Base-by-base conservation (phyloP, 2,113 vertebrate species). In the Rissa tridactyla region DNA sequence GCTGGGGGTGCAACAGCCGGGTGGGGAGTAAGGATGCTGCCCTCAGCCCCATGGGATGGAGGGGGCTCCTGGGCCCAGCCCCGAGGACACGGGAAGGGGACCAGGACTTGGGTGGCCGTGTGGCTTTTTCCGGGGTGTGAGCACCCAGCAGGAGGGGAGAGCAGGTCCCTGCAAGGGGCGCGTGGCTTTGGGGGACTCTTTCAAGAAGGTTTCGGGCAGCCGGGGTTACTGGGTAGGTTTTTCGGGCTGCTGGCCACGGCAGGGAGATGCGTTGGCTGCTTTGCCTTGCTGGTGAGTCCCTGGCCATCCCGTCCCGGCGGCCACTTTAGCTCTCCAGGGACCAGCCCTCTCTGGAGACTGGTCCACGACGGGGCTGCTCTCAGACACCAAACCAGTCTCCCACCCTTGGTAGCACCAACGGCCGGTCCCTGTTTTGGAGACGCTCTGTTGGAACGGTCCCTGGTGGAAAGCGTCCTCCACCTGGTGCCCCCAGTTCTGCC, bases 21-120 rank as follows among this genome's bases (percentile, higher is more conserved):
- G 7, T 0, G 0, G 51, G 65, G 64, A 6, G 22, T 38, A 11
- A 13, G 0, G 18, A 26, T 23, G 32, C 52, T 16, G 4, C n/a
- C 44, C 66, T 30, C 62, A 36, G 27, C 54, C 30, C 44, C 0
- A 0, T 0, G 3, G 15, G 9, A 5, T 29, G 21, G 47, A 19
- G 46, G 18, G 7, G 25, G 8, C 40, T 81, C 9, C 0, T 17
- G 6, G 49, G 51, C 26, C 60, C 23, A 19, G 42, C 25, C 9
- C 57, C 26, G 61, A 32, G 86, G 42, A 49, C 3, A 0, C 0
- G 12, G 23, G 60, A 42, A 15, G 23, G 58, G n/a, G 29, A 78
- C n/a, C 47, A 14, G 71, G 30, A 16, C 23, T 40, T 52, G 8
- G 12, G 60, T 58, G 30, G 27, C 51, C 14, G 19, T 9, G 51